Evolutionary conservation across 2,113 vertebrate genomes (phyloP), one percentile per base, ranked within the genome.

Genomic region (Scomber colias): DNA sequence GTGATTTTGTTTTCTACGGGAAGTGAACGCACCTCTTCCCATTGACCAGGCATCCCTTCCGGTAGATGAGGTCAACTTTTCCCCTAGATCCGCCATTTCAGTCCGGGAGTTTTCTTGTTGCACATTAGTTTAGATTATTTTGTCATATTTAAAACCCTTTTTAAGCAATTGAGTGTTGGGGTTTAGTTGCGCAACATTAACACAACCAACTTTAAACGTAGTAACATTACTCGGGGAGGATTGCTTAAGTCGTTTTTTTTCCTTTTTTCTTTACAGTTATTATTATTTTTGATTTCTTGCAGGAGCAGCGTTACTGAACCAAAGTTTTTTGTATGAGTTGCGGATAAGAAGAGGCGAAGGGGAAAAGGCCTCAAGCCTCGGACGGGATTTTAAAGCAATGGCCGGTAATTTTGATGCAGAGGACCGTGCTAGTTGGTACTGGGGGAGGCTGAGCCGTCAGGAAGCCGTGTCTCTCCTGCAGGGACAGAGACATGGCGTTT

Each of bases 391-490:
- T 85, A 83, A 90, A 91, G 92, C 92, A 90, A 99, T 98, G 97
- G 97, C 97, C 83, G 97, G 96, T 90, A 96, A 98, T 92, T 99
- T 99, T 93, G 97, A 99, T 91, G 95, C 96, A 75, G 97, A 97
- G 85, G 97, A 99, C 93, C 96, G 95, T 77, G 95, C 86, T 53
- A 97, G 97, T 93, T 99, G 98, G 98, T 99, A 97, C 92, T 98
- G 97, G 97, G 97, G 97, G 0, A 92, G 95, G 74, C 83, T 98
- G 73, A 97, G 96, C 85, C 96, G 97, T 68, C 95, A 97, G 87
- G 97, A 99, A 40, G 96, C 97, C 31, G 96, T 98, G 67, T 93
- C 94, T 63, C 95, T 97, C 11, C 87, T 99, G 69, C 97, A 97
- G 94, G 98, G 98, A 71, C 97, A 98, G 96, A 92, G 97, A 81